Conservation (phyloP, 1,140 invertebrate genomes). For the Cotesia vestalis region DNA sequence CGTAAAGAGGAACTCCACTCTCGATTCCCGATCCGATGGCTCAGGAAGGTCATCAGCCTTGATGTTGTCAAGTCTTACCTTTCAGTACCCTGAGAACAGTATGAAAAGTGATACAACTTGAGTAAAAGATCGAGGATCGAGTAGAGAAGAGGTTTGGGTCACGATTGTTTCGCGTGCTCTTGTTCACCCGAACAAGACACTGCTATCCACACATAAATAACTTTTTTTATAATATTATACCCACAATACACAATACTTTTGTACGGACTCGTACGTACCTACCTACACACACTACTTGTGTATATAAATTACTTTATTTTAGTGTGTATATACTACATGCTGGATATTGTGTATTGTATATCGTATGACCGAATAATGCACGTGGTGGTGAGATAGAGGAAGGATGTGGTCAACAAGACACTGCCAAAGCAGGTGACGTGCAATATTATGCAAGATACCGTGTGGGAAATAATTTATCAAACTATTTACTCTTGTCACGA, state of each 20-base stretch:
- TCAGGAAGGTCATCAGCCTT: slow-evolving; percentile 51
- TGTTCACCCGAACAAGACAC: slow-evolving; percentile 6
- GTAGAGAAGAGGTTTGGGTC: slow-evolving; percentile 16
- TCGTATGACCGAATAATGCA: slow-evolving; percentile 19
- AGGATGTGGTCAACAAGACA: slow-evolving; percentile 54
- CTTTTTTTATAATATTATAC: neutral
- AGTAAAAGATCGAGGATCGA: slow-evolving; percentile 29
- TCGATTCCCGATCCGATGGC: slow-evolving; percentile 23
- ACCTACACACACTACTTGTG: neutral
- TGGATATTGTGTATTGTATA: neutral
- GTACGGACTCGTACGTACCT: neutral
- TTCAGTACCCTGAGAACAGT: slow-evolving; percentile 53
- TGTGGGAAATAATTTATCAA: slow-evolving; percentile 37
- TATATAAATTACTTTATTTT: neutral
- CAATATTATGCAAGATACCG: slow-evolving; percentile 36
- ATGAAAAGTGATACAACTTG: slow-evolving; percentile 51
- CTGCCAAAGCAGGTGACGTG: slow-evolving; percentile 46
- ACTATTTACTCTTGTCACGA: slow-evolving; percentile 27
- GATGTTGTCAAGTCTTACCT: slow-evolving; percentile 34
- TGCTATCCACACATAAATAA: neutral
- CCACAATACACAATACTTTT: neutral
- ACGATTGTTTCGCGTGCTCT: slow-evolving; percentile 29
- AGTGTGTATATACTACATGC: slow-evolving; percentile 2
- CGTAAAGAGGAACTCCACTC: neutral
- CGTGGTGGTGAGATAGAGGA: slow-evolving; percentile 42